Percentiles rank a stretch among this genome's conserved stretches.
Evolutionary conservation across 1,140 invertebrate genomes (phyloP).

Genomic region (Bombus soroeensis): DNA sequence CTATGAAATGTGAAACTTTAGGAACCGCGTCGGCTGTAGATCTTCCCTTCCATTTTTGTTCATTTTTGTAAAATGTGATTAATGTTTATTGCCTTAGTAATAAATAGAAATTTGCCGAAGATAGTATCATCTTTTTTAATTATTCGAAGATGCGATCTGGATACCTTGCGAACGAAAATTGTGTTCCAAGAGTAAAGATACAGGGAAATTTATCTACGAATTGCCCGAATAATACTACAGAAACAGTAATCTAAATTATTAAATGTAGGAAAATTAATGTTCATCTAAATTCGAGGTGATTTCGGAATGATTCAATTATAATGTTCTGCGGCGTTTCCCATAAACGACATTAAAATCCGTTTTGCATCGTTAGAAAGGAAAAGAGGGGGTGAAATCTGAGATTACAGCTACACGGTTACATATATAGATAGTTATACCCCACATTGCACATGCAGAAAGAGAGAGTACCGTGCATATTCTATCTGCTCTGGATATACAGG

Average conservation of each 20-base stretch:
- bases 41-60: background rate
- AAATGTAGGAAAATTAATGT: background rate
- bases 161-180: no score
- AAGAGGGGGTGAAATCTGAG: constrained; percentile 28
- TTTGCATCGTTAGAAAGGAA: background rate
- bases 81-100: background rate
- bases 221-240: no score
- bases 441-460: constrained; percentile 41
- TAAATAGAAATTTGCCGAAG: no score
- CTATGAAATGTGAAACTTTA: background rate
- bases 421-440: constrained; percentile 41
- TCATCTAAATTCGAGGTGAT: background rate
- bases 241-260: background rate
- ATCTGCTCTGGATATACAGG: constrained; percentile 74
- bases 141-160: no score
- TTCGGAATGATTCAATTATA: background rate
- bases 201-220: background rate
- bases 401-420: constrained; percentile 45
- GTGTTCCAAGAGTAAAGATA: no score
- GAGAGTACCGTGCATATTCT: constrained; percentile 54
- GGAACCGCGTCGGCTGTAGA: background rate
- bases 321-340: no score
- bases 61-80: background rate
- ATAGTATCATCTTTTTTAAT: no score
- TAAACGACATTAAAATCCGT: background rate